phyloP scores from a whole-genome alignment of 1,140 invertebrate species.

The Drosophila lowei region DNA sequence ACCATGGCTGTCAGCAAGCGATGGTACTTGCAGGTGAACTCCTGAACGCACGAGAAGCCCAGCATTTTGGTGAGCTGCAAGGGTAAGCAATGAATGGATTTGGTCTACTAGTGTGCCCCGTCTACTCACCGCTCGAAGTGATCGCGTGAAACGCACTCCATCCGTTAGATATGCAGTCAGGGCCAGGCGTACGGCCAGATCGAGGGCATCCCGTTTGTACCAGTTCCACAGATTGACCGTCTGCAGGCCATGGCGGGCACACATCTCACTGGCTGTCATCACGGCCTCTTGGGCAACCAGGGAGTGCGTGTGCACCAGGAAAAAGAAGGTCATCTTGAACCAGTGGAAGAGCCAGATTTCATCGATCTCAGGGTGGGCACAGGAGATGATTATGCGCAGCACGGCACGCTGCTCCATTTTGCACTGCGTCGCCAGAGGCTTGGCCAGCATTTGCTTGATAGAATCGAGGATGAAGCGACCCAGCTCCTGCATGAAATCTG shows the following conservation, averaged over 20 bases:
- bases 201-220: constrained; percentile 87
- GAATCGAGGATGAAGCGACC: constrained; percentile 27
- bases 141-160: constrained; percentile 83
- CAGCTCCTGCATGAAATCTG: constrained; percentile 37
- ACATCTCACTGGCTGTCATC: constrained; percentile 86
- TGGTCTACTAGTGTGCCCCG: no score
- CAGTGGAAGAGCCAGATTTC: constrained; percentile 84
- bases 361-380: constrained; percentile 62
- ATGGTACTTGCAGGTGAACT: constrained; percentile 78
- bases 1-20: constrained; percentile 81
- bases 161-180: constrained; percentile 85
- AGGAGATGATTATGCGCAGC: constrained; percentile 50
- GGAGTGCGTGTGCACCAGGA: constrained; percentile 87
- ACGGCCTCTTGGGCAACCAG: constrained; percentile 86
- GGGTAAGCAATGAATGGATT: not conserved
- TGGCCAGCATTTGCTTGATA: constrained; percentile 31
- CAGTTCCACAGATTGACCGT: constrained; percentile 87
- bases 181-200: constrained; percentile 85
- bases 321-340: constrained; percentile 87
- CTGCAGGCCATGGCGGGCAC: constrained; percentile 84
- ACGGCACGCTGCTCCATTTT: constrained; percentile 33
- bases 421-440: constrained; percentile 29
- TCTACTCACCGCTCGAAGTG: constrained; percentile 82
- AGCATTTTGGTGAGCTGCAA: constrained; percentile 72
- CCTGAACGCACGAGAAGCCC: constrained; percentile 74